Percentiles rank a stretch among this genome's conserved stretches.
Evolutionary conservation across 1,140 invertebrate species (phyloP).

Genomic region (Zaprionus nigranus): DNA sequence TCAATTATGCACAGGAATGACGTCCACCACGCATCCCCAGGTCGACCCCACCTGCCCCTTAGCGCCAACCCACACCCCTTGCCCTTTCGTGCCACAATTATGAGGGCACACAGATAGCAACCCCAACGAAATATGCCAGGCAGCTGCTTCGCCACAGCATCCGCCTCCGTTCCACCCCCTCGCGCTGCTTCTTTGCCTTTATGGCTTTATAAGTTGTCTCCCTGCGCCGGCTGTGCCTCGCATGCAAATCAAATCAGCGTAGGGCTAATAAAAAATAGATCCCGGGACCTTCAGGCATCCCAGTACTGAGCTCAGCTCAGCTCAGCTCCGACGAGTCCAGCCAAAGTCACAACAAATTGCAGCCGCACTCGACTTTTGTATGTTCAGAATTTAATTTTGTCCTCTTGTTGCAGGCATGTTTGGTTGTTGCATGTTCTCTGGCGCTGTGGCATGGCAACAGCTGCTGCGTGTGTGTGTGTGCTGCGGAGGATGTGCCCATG

Average conservation of each 20-base stretch:
- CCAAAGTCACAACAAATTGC: constrained; percentile 58
- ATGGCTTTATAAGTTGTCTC: constrained; percentile 41
- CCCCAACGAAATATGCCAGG: constrained; percentile 63
- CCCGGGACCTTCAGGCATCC: constrained; percentile 34
- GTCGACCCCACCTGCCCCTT: background rate
- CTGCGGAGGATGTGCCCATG: background rate
- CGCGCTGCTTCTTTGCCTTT: constrained; percentile 13
- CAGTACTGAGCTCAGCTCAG: background rate
- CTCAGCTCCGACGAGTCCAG: background rate
- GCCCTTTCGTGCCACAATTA: constrained; percentile 55
- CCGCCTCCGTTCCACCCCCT: constrained; percentile 7
- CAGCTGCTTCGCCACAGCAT: constrained; percentile 28
- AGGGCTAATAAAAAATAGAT: constrained; percentile 50
- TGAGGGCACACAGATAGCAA: constrained; percentile 61
- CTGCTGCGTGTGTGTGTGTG: background rate
- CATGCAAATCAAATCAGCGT: constrained; percentile 50
- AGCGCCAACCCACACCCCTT: background rate
- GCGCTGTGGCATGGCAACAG: background rate
- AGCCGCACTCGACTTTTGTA: constrained; percentile 34
- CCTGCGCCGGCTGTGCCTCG: constrained; percentile 24
- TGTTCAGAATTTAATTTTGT: constrained; percentile 53
- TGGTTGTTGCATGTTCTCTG: background rate
- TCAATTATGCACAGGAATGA: constrained; percentile 80
- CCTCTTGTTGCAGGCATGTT: constrained; percentile 7
- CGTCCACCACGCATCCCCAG: constrained; percentile 16